Base-by-base conservation (phyloP, 1,140 invertebrate genomes). In the Pinna nobilis region DNA sequence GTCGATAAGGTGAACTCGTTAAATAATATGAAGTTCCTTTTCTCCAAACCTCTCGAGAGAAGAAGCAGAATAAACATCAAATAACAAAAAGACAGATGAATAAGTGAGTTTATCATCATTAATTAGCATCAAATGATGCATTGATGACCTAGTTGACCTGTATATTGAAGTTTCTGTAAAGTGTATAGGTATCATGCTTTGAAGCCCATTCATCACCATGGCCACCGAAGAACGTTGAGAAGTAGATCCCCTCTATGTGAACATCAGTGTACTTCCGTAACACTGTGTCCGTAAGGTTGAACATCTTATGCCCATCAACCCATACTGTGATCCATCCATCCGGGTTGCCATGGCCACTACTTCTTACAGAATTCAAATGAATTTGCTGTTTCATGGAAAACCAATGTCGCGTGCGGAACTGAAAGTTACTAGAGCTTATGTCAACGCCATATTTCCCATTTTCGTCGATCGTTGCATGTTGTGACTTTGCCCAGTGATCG, bases 221-320 rank as follows among this genome's bases (percentile, higher is more conserved):
- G 6, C 83, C 83, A 9, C 82, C 83, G 49, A 81, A 84, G 64
- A 85, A 85, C 1, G 82, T 84, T 1, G 79, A 85, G 63, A 85
- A 85, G 74, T 77, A 84, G 35, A 85, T 76, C 6, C 82, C 80
- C 20, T 79, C 71, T 41, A 84, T 78, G 11, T 76, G 50, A 25
- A 80, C 70, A 23, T 49, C 25, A 39, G 39, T 69, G 13, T 72
- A 32, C 50, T 68, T 69, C 18, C 79, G 53, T 20, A 79, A 71
- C 18, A 63, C 60, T 6, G 73, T 33, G 28, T 74, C 63, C 3
- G 49, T 64, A 20, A 70, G 33, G 20, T 73, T 35, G 50, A 61
- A 41, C 28, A 68, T 65, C 9, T 55, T 57, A 20, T 68, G 13
- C 0, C 57, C 53, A 15, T 76, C 66, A 15, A 78, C 47, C 76